Evolutionary conservation across 1,140 invertebrate species (phyloP), one percentile per base, ranked within the genome.

Genomic region (Eumeta japonica): DNA sequence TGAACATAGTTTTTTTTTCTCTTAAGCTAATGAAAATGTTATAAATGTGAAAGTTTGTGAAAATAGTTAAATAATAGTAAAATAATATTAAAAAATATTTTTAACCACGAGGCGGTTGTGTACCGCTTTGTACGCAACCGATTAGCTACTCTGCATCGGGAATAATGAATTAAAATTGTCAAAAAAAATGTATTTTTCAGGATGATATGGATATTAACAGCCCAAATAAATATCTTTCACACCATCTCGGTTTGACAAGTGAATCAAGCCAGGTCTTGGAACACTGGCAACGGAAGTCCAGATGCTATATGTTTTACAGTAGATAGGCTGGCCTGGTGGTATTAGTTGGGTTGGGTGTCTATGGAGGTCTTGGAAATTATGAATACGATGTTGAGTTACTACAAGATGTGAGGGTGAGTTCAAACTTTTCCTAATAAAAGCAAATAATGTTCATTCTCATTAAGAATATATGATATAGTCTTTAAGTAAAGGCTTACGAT

Each of bases 221-320:
- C 4, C 53, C 70, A 1, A 70, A 87, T 24, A 81, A 88, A 27
- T 77, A 94, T 44, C 84, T 93, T 30, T 83, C 87, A 94, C 93
- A 2, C 91, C 92, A 0, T 91, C 88, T 15, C 81, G 95, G 12
- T 98, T 98, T 62, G 89, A 4, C 83, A 92, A 35, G 87, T 89
- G 7, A 94, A 93, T 65, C 83, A 89, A 53, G 87, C 85, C 20
- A 82, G 90, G 24, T 90, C 90, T 1, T 98, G 96, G 96, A 97
- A 97, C 56, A 96, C 94, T 2, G 94, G 94, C 2, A 95, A 94
- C 68, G 95, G 94, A 18, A 94, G 92, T 14, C 92, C 94, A 0
- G 96, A 99, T 77, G 94, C 94, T 3, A 93, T 99, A 52, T 92
- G 91, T 48, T 97, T 98, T 57, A 85, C 86, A 11, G 94, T 98